Base-by-base conservation (phyloP, 2,113 vertebrate genomes). In the Lycocorax pyrrhopterus region DNA sequence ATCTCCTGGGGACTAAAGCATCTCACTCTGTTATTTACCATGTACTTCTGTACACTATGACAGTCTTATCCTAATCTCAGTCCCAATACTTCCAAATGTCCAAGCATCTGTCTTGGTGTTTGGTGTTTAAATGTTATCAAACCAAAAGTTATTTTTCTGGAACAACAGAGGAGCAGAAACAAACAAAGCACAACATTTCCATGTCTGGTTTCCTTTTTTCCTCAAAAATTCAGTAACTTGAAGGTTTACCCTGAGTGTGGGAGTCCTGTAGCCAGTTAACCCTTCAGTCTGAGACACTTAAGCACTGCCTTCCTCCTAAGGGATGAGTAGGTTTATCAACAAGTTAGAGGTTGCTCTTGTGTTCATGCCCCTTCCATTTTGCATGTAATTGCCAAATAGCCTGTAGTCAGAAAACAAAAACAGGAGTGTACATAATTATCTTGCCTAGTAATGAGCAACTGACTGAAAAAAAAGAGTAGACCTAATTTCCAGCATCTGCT, bases 251-350 rank as follows among this genome's bases (percentile, higher is more conserved):
- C 2, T 13, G 11, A 2, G 3, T 33, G 9, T 35, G 13, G 8
- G 9, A 49, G 5, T 53, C 29, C 37, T 51, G 15, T 1, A 1
- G 10, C 10, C 15, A 32, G 9, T 9, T 49, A 29, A 47, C 0
- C 4, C 17, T 60, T 60, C 18, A 32, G 17, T 17, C 13, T 59
- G 39, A 53, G 37, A 7, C 6, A 12, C 4, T 9, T 35, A 18
- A 58, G 8, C 22, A 10, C 35, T 23, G 6, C 46, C 35, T 64
- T 63, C n/a, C 9, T 81, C 30, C 47, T 17, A 4, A 25, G 23
- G 4, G 13, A 1, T 0, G 1, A 72, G 6, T 18, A 16, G 6
- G 3, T 41, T 13, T 41, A 41, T 10, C 22, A 52, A 60, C 7
- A 90, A 66, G n/a, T 41, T 30, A 35, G 17, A 58, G 30, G 29